Evolutionary conservation across 1,140 invertebrate species (phyloP), one percentile per base, ranked within the genome.

Genomic region (Radopholus similis): DNA sequence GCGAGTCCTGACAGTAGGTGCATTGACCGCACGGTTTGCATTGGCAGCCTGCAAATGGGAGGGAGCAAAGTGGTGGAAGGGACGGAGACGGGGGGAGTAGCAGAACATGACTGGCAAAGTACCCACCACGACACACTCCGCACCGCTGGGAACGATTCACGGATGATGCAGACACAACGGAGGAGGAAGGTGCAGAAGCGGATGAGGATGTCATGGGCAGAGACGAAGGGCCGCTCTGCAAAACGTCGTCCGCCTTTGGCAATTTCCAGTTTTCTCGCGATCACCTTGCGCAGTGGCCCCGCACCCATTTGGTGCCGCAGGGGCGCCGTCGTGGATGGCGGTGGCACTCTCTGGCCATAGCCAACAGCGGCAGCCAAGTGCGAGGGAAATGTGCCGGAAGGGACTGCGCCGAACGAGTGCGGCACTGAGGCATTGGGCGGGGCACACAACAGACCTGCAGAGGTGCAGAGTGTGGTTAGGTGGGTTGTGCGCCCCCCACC

Each of bases 1-100:
- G 78, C 35, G 57, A 66, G 58, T 81, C 78, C 40, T 78, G 79
- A 57, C 79, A 82, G 57, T 82, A 82, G 9, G 78, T 81, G 51
- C 79, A 81, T 15, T 42, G 34, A 2, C 70, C 70, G 55, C 68
- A 70, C 18, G 68, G 68, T 57, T 70, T 70, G 28, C 68, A 70
- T n/a, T 70, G 68, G 49, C 68, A 70, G 8, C 68, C 58, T 23
- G 40, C n/a, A 38, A 32, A 38, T 4, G 42, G 6, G 23, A 47
- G 4, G 42, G 4, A 47, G 15, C 5, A 23, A 51, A 47, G n/a
- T n/a, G n/a, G n/a, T n/a, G n/a, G n/a, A 47, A 51, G 23, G 8
- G n/a, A 23, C n/a, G 4, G 47, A 4, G 23, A 6, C n/a, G 6
- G 9, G 4, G 6, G 1, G 1, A 51, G 0, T n/a, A n/a, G n/a